A percentile compares a stretch with the other conserved stretches of the same genome.
These are phyloP conservation scores for Phaenicophaeus curvirostris DNA, from an alignment of 2,797 vertebrate species.

Conservation along the genomic window DNA sequence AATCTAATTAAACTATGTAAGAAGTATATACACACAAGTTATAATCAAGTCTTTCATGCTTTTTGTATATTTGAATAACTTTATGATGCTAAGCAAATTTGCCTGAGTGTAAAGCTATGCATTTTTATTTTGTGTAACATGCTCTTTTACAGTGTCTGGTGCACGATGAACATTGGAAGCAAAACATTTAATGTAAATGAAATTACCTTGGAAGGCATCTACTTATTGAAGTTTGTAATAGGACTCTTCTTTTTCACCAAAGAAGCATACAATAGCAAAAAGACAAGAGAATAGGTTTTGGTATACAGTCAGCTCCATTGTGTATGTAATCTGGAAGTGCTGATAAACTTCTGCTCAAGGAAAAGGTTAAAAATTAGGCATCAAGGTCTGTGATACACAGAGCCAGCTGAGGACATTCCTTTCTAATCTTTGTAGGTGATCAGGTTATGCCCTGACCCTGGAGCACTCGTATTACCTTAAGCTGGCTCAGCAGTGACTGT, in stretches of 20 bases:
- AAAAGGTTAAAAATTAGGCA: neutral
- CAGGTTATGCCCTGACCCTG: slow-evolving; percentile 13
- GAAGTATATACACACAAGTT: neutral
- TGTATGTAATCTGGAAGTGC: neutral
- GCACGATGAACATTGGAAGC: neutral
- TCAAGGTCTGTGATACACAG: neutral
- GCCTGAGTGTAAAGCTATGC: neutral
- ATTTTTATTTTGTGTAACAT: neutral
- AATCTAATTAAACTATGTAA: neutral
- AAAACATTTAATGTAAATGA: neutral
- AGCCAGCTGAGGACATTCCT: slow-evolving; percentile 35
- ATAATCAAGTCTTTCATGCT: neutral
- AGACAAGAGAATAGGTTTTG: neutral
- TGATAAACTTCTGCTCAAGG: neutral
- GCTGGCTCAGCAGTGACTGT: slow-evolving; percentile 27
- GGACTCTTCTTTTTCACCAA: neutral
- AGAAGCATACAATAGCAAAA: neutral
- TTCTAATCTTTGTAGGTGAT: slow-evolving; percentile 57
- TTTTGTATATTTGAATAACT: neutral
- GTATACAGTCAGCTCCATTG: neutral
- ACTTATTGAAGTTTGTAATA: neutral
- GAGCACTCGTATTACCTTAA: slow-evolving; percentile 3
- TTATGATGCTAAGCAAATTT: neutral
- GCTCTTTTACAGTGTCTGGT: neutral
- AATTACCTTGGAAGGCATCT: neutral